Base-by-base conservation (phyloP, 1,140 invertebrate genomes). In the Drosophila willistoni region DNA sequence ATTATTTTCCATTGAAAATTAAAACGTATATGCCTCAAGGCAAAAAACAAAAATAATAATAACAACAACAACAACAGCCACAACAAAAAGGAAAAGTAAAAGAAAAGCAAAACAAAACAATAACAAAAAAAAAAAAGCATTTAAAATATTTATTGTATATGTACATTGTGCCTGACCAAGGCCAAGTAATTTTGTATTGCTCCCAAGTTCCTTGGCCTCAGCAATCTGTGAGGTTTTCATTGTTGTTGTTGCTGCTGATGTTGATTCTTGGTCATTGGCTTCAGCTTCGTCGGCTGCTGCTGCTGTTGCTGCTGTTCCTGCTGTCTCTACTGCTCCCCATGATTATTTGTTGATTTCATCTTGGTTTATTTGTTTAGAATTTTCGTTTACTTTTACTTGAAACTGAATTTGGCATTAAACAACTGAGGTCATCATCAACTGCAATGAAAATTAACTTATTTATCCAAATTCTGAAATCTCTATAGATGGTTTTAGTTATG, bases 211-310 rank as follows among this genome's bases (percentile, higher is more conserved):
- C 83, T 86, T 86, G 83, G 83, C 83, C 83, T 71, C 83, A 69
- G 76, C 74, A 77, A 76, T 76, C 60, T 64, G 70, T 60, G 65
- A 72, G 70, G 65, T 68, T 68, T 72, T 63, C 39, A 72, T 62
- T 73, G 66, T 13, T 63, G 59, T 29, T 70, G 51, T 33, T 62
- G 67, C 19, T 72, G 72, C 29, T 70, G 74, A 41, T 77, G 82
- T 77, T 89, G 77, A 81, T 89, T 84, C 84, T 89, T 89, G 85
- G 84, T 84, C 84, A 89, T 89, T 89, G 84, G 80, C 84, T 90
- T 75, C 17, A 67, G 71, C 72, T 56, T 77, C 73, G 68, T 77
- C 73, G 68, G 79, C 44, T 64, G 22, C 19, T 39, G 55, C 70
- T 72, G 64, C 59, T 51, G 41, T 22, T 59, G 47, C 39, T 66